phyloP scores from a whole-genome alignment of 2,797 vertebrate species.

The Sebastes umbrosus region DNA sequence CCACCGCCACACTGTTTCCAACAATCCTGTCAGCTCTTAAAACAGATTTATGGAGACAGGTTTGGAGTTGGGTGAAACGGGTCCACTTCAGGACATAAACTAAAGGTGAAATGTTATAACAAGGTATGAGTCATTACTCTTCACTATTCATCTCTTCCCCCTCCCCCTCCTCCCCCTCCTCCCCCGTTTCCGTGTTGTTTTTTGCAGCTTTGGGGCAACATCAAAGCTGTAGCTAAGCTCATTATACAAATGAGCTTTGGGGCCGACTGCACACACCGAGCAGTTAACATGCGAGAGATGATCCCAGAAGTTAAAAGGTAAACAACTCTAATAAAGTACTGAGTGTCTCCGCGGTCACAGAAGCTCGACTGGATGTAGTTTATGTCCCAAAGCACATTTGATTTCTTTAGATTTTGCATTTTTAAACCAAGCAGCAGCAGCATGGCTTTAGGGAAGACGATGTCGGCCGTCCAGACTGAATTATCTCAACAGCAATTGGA shows the following conservation, averaged over 20 bases:
- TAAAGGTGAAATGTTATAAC: not conserved
- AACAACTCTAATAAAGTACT: conserved; percentile 45
- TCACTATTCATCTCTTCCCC: not conserved
- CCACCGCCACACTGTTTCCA: not conserved
- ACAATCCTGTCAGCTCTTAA: not conserved
- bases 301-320: conserved; percentile 43
- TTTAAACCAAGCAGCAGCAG: not conserved
- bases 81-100: not conserved
- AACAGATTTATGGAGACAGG: not conserved
- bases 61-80: not conserved
- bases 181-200: not conserved
- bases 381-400: not conserved
- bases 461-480: not conserved
- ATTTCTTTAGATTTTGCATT: not conserved
- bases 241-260: conserved; percentile 65
- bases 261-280: conserved; percentile 1
- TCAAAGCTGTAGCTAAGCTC: conserved; percentile 64
- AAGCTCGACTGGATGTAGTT: not conserved
- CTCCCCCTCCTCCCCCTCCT: fast-evolving
- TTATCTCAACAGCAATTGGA: not conserved
- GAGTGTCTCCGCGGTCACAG: conserved; percentile 2
- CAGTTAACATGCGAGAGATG: conserved; percentile 24
- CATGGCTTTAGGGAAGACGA: no score
- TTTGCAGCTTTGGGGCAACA: conserved; percentile 43
- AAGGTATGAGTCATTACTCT: not conserved